Conservation (phyloP, 2,888 invertebrate species). For the Agrotis puta region DNA sequence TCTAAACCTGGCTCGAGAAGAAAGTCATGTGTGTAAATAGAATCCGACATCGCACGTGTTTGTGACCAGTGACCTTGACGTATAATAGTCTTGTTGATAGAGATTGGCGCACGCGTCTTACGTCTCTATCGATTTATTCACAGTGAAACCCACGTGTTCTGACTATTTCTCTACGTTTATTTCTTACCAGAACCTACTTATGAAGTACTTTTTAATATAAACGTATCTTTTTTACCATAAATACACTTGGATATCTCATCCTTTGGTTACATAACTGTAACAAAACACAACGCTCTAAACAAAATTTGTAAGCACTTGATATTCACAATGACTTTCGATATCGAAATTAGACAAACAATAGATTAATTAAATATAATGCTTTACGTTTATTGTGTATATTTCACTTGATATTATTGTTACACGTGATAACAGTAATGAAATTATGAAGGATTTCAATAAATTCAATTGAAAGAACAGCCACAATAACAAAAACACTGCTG, state of each 20-base stretch:
- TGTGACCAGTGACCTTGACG: constrained; percentile 88
- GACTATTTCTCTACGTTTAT: constrained; percentile 73
- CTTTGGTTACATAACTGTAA: constrained; percentile 85
- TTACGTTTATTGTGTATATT: constrained; percentile 39
- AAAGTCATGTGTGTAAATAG: constrained; percentile 92
- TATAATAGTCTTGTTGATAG: constrained; percentile 88
- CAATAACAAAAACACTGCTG: constrained; percentile 90
- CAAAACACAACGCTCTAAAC: constrained; percentile 79
- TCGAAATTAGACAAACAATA: constrained; percentile 74
- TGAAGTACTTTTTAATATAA: constrained; percentile 17
- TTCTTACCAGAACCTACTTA: constrained; percentile 70
- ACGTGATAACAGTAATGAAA: constrained; percentile 26
- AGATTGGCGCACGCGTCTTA: constrained; percentile 88
- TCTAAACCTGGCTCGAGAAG: constrained; percentile 92
- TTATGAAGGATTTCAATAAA: constrained; percentile 48
- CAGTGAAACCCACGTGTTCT: constrained; percentile 86
- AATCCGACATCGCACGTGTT: constrained; percentile 92
- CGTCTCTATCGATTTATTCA: constrained; percentile 88
- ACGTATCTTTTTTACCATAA: constrained; percentile 35
- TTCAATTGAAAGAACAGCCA: constrained; percentile 65
- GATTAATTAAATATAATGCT: constrained; percentile 52
- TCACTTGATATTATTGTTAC: constrained; percentile 37
- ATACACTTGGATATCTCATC: constrained; percentile 71
- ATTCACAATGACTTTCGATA: constrained; percentile 89
- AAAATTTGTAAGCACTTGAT: constrained; percentile 79